phyloP scores from a whole-genome alignment of 2,888 invertebrate genomes.

The Oasisia sp. region DNA sequence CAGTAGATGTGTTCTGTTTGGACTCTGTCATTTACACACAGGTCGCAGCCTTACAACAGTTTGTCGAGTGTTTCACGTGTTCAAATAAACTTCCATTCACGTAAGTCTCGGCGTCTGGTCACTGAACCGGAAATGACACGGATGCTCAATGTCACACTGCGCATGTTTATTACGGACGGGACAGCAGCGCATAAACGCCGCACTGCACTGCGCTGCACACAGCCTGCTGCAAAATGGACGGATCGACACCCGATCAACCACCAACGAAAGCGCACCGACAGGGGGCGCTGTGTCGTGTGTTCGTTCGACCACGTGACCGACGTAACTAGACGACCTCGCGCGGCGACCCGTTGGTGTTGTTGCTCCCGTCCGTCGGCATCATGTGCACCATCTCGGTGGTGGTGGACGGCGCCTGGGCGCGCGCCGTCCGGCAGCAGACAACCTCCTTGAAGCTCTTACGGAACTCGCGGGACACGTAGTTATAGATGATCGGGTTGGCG shows the following conservation, averaged over 20 bases:
- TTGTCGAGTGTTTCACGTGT: too few species aligned
- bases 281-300: neutral
- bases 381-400: neutral
- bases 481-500: slow-evolving; percentile 41
- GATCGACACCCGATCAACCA: neutral
- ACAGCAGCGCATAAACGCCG: neutral
- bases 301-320: neutral
- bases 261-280: neutral
- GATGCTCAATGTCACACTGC: neutral
- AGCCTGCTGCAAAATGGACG: neutral
- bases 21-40: neutral
- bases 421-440: neutral
- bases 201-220: neutral
- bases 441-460: slow-evolving; percentile 32
- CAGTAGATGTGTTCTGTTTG: neutral
- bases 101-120: too few species aligned
- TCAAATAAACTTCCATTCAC: too few species aligned
- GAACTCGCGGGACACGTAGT: slow-evolving; percentile 37
- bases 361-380: neutral
- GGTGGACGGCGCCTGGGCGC: neutral
- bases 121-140: neutral
- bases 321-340: neutral
- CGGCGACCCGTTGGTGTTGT: neutral
- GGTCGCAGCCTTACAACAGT: too few species aligned
- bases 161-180: neutral